Base-by-base conservation (phyloP, 1,140 invertebrate species). In the Dysdera silvatica region DNA sequence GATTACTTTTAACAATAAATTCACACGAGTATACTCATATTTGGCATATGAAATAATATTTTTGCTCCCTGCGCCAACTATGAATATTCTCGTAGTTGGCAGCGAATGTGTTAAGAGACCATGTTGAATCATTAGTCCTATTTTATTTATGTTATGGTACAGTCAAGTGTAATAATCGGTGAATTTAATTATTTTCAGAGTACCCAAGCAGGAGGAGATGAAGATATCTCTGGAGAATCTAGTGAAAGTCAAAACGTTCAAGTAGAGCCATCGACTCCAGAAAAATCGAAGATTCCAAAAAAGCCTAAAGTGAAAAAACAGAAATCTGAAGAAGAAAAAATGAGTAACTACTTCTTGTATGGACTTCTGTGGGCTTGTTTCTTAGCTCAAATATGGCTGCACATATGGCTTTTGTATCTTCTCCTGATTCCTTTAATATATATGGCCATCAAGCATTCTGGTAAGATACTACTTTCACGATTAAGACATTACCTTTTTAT, bases 371-470 rank as follows among this genome's bases (percentile, higher is more conserved):
- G 84, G 75, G 82, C 82, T 2, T 86, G 87, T 70, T 72, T 82
- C 6, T 76, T 85, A 10, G 85, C 88, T 71, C 76, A 86, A 58
- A 74, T 88, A 16, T 89, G 85, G 82, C 82, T 83, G 65, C 82
- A 87, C 67, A 77, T 84, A 59, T 86, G 84, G 81, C 73, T 88
- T n/a, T 71, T 87, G 26, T 79, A 82, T 28, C 74, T 88, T 4
- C 68, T 89, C 4, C 78, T 83, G 6, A 69, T 88, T 55, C 85
- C 85, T 12, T 74, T 87, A 33, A 72, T 79, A 12, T 82, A 87
- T 68, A 85, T 84, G 68, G 54, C 59, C 4, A 18, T 66, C 1
- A 68, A 69, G 23, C 59, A 45, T 43, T 35, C 58, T 24, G 60
- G 66, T 67, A 41, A 49, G 26, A 14, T 49, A 16, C 12, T 1